Evolutionary conservation across 2,888 invertebrate species (phyloP), one percentile per base, ranked within the genome.

Genomic region (Fragum fragum): DNA sequence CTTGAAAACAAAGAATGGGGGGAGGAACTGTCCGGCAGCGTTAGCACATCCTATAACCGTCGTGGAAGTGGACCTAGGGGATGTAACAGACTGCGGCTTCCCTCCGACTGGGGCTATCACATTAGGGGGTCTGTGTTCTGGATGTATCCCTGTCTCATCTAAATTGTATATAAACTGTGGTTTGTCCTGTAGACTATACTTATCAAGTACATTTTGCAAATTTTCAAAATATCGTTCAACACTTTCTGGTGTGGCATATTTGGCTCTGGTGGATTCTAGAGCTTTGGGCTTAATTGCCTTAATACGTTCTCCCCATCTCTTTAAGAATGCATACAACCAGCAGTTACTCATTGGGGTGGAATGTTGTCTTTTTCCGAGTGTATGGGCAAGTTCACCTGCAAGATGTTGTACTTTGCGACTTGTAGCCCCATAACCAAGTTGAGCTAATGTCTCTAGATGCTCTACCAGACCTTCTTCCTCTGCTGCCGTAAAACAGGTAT

Each of bases 141-240:
- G 79, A 6, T 69, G 69, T 23, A 79, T 68, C 9, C 68, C 77
- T 18, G 72, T 77, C 39, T 72, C 77, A 39, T 77, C 71, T 23
- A 70, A 18, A 28, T 75, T 79, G 57, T 71, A 79, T 3, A 79
- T 79, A 14, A 21, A 26, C 1, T 79, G 55, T n/a, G 1, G 57
- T 21, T 80, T 82, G 14, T 77, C 57, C 55, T 47, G 28, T 0
- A 68, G 32, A 7, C 69, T 57, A 16, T 78, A 23, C 2, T 79
- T 18, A 0, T 68, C 68, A 59, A 82, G 1, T n/a, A 73, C 73
- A 42, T 73, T 6, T 63, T 80, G 23, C 57, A 57, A 72, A 72
- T 72, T 72, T 11, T 21, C 14, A 29, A 72, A 72, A 57, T 57
- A 72, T 21, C 18, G 53, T 1, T n/a, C 36, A 21, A 6, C 23